phyloP scores from a whole-genome alignment of 2,888 invertebrate genomes.

The Ceriagrion tenellum region DNA sequence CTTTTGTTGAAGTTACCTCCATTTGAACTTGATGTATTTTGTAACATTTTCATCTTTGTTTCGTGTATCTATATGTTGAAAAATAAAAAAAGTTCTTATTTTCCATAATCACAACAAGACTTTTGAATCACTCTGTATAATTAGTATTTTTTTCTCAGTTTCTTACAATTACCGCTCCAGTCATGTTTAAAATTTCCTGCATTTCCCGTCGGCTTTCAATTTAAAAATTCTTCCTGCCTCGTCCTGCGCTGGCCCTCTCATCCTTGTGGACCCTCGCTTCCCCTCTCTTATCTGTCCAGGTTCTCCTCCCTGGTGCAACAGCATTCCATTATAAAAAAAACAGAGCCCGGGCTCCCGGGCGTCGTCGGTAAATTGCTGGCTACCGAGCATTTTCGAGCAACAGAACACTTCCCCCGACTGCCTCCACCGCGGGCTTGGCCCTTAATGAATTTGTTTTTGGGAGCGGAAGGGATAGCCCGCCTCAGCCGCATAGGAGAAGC shows the following conservation, averaged over 20 bases:
- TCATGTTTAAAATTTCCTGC: background rate
- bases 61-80: too few species aligned
- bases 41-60: too few species aligned
- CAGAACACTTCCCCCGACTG: background rate
- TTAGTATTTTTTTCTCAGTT: too few species aligned
- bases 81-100: too few species aligned
- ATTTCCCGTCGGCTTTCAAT: background rate
- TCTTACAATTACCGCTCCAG: too few species aligned
- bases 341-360: background rate
- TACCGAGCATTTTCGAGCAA: background rate
- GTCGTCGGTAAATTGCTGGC: background rate
- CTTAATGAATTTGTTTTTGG: conserved; percentile 19
- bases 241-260: background rate
- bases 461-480: background rate
- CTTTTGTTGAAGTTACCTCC: too few species aligned
- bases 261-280: background rate
- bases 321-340: background rate
- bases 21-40: too few species aligned
- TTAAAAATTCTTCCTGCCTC: background rate
- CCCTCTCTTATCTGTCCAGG: background rate
- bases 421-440: background rate
- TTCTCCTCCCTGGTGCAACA: background rate
- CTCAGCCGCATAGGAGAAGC: background rate
- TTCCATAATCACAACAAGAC: too few species aligned
- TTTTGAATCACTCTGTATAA: too few species aligned